phyloP scores from a whole-genome alignment of 2,797 vertebrate species.

The Aphelocoma californica region DNA sequence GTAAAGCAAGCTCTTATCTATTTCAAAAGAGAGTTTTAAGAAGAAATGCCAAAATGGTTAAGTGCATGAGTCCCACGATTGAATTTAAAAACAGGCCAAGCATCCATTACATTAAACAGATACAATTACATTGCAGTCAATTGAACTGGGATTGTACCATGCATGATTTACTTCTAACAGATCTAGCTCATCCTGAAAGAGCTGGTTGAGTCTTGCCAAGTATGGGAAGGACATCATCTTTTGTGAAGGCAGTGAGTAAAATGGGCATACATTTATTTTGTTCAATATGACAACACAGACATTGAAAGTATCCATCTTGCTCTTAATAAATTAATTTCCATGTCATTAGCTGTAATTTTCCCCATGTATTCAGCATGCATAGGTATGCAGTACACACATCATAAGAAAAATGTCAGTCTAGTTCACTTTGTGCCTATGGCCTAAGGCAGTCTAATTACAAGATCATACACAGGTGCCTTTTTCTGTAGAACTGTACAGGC shows the following conservation, averaged over 20 bases:
- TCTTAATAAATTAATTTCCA: background rate
- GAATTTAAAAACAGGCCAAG: conserved; percentile 23
- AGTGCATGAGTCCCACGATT: background rate
- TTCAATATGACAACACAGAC: background rate
- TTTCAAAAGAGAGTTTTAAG: conserved; percentile 32
- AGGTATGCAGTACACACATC: background rate
- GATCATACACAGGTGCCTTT: background rate
- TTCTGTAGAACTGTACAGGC: background rate
- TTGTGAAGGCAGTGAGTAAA: background rate
- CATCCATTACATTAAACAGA: background rate
- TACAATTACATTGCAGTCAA: background rate
- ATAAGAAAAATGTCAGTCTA: background rate
- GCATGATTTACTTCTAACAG: background rate
- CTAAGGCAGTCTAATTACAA: background rate
- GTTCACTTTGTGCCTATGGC: background rate
- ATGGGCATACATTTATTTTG: background rate
- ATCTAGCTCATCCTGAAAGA: conserved; percentile 9
- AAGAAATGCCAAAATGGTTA: background rate
- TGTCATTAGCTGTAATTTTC: background rate
- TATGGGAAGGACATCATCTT: background rate
- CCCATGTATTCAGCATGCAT: fast-evolving
- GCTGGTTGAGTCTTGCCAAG: background rate
- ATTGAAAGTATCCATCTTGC: background rate
- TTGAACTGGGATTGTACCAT: background rate
- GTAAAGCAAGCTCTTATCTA: background rate